Percentiles rank a stretch among this genome's conserved stretches.
phyloP scores from a whole-genome alignment of 1,140 invertebrate genomes.

The Hermetia illucens region DNA sequence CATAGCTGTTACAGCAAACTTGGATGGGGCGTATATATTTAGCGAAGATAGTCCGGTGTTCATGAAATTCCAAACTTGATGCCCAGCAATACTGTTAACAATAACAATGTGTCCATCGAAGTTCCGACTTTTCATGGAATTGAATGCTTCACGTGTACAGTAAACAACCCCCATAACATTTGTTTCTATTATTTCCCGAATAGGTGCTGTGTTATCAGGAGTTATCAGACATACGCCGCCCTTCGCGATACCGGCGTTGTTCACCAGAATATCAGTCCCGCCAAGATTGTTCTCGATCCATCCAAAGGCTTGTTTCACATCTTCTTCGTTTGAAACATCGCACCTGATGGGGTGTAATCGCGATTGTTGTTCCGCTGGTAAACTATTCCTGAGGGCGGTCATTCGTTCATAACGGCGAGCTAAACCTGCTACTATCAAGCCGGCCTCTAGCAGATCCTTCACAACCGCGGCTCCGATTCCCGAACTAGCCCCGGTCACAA shows the following conservation, averaged over 20 bases:
- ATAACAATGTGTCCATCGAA: slow-evolving; percentile 51
- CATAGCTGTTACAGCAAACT: slow-evolving; percentile 48
- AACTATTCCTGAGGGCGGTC: slow-evolving; percentile 24
- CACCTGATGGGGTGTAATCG: slow-evolving; percentile 33
- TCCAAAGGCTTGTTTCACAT: slow-evolving; percentile 44
- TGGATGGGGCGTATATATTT: slow-evolving; percentile 44
- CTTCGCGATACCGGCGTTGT: slow-evolving; percentile 46
- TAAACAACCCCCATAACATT: slow-evolving; percentile 48
- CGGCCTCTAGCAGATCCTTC: slow-evolving; percentile 35
- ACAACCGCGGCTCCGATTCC: too few species aligned
- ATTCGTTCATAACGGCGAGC: slow-evolving; percentile 42
- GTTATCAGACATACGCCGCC: slow-evolving; percentile 23
- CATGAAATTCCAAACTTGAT: slow-evolving; percentile 27
- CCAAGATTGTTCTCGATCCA: slow-evolving; percentile 41
- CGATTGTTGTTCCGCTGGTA: slow-evolving; percentile 14
- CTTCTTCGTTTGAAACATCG: slow-evolving; percentile 47
- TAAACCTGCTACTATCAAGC: slow-evolving; percentile 48
- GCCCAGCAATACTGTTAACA: slow-evolving; percentile 41
- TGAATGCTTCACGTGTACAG: slow-evolving; percentile 43
- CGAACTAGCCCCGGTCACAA: too few species aligned
- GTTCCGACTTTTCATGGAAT: slow-evolving; percentile 43
- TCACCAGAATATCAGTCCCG: slow-evolving; percentile 49
- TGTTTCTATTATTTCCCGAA: slow-evolving; percentile 39
- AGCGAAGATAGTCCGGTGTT: slow-evolving; percentile 24
- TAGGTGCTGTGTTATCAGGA: slow-evolving; percentile 25